Evolutionary conservation across 1,140 invertebrate species (phyloP), one percentile per base, ranked within the genome.

Genomic region (Zeugodacus cucurbitae): DNA sequence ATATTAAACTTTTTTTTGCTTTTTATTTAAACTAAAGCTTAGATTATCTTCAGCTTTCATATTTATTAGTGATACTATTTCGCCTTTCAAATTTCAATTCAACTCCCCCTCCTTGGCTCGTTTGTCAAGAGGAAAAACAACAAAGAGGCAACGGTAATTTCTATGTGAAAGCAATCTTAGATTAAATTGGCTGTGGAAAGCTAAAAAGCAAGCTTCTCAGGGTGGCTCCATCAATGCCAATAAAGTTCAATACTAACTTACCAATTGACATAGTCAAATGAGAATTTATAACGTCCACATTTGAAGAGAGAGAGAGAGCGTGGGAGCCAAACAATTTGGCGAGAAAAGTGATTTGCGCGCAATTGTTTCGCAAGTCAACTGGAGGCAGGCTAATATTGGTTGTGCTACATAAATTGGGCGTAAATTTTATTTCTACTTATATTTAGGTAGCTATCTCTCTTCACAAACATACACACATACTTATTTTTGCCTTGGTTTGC

Each of bases 121-220:
- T 62, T 62, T 62, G 59, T 26, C 26, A 62, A 26, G 26, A 34
- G 14, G 11, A 26, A 8, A 62, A 62, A 22, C n/a, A 26, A 62
- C n/a, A 26, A 7, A 70, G 29, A 26, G 34, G 32, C 64, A 3
- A n/a, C n/a, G n/a, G n/a, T n/a, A n/a, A n/a, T n/a, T n/a, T n/a
- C 34, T 10, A 8, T 82, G 37, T n/a, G 26, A 82, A 82, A 10
- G n/a, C 22, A 41, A 41, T 44, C 44, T 7, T 14, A 17, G 8
- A 48, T 82, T 48, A 44, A 82, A 82, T 82, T 82, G 74, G 74
- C n/a, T 82, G 74, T 82, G 74, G 48, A 82, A 82, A 48, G 58
- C 67, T 41, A 8, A n/a, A 74, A 20, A 37, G 67, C 32, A 74
- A n/a, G 20, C 67, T 41, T n/a, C 34, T 37, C 34, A 41, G 20